Conservation (phyloP, 2,888 invertebrate species). For the Drosophila sordidula region DNA sequence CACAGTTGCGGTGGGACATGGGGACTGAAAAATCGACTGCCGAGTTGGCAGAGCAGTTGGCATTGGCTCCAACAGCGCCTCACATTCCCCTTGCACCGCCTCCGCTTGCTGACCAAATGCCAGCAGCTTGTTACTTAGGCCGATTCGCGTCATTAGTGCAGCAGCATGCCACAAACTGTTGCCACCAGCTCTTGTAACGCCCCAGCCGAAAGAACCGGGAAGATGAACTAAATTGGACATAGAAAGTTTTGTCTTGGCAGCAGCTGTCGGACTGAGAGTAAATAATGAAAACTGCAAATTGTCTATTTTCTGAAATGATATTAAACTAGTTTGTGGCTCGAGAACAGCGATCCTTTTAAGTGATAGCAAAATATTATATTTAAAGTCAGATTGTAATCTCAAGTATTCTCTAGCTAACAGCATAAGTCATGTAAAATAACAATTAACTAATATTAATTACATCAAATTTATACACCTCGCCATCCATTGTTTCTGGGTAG, state of each 20-base stretch:
- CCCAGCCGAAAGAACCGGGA: constrained; percentile 7
- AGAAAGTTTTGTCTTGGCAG: constrained; percentile 35
- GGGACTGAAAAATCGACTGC: constrained; percentile 44
- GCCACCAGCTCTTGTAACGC: constrained; percentile 29
- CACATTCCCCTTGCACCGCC: background rate
- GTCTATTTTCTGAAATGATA: constrained; percentile 42
- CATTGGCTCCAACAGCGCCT: constrained; percentile 1
- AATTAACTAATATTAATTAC: too few species aligned
- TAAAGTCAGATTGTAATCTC: background rate
- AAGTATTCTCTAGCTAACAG: too few species aligned
- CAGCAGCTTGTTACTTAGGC: constrained; percentile 74
- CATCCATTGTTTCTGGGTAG: too few species aligned
- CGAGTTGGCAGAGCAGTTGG: constrained; percentile 50
- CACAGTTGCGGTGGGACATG: background rate
- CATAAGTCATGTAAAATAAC: too few species aligned
- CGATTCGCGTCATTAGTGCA: constrained; percentile 75
- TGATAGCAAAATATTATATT: background rate
- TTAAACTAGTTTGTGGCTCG: constrained; percentile 22
- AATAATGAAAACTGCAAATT: constrained; percentile 42
- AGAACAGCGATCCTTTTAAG: background rate
- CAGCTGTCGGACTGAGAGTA: constrained; percentile 51
- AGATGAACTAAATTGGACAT: constrained; percentile 28
- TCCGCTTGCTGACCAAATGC: constrained; percentile 66
- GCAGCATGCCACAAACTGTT: constrained; percentile 56
- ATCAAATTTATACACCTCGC: too few species aligned